A percentile compares a stretch with the other conserved stretches of the same genome.
Evolutionary conservation across 30 jellyfish, hydroid and myxozoan genomes (phyloP).

Genomic region (Mastigias papua): DNA sequence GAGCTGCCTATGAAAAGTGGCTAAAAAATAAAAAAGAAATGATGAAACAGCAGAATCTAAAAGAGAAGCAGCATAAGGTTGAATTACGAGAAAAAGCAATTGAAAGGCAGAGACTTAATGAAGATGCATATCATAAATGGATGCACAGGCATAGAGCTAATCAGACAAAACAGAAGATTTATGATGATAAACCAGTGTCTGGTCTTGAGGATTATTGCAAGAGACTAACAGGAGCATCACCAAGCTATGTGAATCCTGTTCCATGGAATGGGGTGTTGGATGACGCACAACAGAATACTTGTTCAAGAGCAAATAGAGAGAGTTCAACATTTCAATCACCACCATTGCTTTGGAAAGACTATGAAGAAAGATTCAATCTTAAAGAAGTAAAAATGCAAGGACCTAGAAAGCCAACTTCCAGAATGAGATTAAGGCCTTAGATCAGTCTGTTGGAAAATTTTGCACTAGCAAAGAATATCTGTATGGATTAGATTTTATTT

Average conservation of each 20-base stretch:
- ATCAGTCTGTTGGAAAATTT: no score
- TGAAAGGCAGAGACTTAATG: conserved; percentile 19
- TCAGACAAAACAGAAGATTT: not conserved
- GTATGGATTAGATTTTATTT: no score
- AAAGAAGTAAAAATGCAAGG: not conserved
- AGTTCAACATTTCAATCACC: conserved; percentile 58
- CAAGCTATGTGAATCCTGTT: conserved; percentile 73
- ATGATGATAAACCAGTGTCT: not conserved
- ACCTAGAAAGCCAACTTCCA: not conserved
- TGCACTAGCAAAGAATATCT: no score
- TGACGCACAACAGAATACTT: not conserved
- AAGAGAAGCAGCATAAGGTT: conserved; percentile 1
- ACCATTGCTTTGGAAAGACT: conserved; percentile 80
- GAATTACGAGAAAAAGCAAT: conserved; percentile 4
- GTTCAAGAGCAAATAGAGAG: not conserved
- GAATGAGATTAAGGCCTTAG: not conserved
- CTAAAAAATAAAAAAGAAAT: conserved; percentile 20
- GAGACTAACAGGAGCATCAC: conserved; percentile 39
- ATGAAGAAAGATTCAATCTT: conserved; percentile 37
- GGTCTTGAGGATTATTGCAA: conserved; percentile 5
- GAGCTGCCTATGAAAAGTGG: conserved; percentile 62
- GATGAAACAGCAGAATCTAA: conserved; percentile 18
- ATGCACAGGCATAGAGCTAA: not conserved
- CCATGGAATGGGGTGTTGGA: conserved; percentile 72
- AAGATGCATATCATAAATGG: conserved; percentile 69